Evolutionary conservation across 2,888 invertebrate genomes (phyloP).

Genomic region (Ctena decussata): DNA sequence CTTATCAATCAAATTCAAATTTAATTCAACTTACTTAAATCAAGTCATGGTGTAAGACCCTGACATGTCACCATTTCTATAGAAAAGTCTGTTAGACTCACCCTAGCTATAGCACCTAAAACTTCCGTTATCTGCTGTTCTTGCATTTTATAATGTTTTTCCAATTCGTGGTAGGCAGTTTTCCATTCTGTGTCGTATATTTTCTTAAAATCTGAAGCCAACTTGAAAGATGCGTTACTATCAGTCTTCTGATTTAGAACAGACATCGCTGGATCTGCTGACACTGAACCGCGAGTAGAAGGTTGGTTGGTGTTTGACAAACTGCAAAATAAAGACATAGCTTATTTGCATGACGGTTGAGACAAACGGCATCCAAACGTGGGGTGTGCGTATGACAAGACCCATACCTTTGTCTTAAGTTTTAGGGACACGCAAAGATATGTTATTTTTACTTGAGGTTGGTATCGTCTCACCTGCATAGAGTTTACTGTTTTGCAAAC

Average conservation of each 20-base stretch:
- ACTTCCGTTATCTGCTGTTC: slow-evolving; percentile 54
- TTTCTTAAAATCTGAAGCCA: slow-evolving; percentile 9
- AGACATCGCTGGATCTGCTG: neutral
- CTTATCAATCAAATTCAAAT: too few species aligned
- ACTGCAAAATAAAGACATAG: neutral
- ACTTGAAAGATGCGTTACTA: neutral
- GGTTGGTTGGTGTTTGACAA: neutral
- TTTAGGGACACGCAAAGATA: too few species aligned
- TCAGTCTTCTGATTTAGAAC: neutral
- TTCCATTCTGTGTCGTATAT: slow-evolving; percentile 53
- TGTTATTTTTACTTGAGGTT: too few species aligned
- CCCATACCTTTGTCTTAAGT: too few species aligned
- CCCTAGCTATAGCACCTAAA: slow-evolving; percentile 54
- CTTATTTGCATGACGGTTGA: neutral
- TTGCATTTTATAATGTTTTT: slow-evolving; percentile 52
- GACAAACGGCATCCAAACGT: neutral
- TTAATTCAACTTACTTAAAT: too few species aligned
- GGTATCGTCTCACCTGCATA: too few species aligned
- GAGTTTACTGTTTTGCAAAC: too few species aligned
- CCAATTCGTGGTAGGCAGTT: slow-evolving; percentile 52
- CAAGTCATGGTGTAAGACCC: too few species aligned
- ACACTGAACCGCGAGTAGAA: neutral
- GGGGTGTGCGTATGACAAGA: too few species aligned
- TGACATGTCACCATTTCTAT: too few species aligned
- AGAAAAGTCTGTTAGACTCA: too few species aligned